Percentiles rank a stretch among this genome's conserved stretches.
Conservation (phyloP, 2,113 vertebrate species). For the Nestor notabilis region DNA sequence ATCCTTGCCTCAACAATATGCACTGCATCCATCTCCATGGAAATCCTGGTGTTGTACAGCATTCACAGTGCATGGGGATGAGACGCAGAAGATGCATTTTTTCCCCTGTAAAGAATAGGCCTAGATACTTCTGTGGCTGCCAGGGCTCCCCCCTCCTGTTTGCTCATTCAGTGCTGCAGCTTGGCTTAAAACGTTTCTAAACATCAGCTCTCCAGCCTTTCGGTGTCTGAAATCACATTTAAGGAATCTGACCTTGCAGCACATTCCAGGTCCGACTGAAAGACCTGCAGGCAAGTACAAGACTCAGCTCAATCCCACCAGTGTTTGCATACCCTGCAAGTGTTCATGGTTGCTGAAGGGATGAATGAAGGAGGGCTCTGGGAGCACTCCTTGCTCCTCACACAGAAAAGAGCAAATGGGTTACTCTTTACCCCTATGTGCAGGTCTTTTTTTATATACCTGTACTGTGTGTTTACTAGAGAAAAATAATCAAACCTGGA, state of each 20-base stretch:
- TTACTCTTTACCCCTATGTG: background rate
- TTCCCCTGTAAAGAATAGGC: background rate
- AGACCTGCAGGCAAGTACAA: background rate
- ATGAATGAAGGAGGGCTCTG: background rate
- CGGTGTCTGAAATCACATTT: background rate
- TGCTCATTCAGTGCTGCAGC: background rate
- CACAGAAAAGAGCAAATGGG: background rate
- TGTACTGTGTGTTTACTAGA: background rate
- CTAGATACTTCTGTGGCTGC: conserved; percentile 14
- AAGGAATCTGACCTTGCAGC: background rate
- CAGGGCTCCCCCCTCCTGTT: background rate
- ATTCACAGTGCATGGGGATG: background rate
- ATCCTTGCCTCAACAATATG: conserved; percentile 31
- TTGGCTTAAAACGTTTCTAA: background rate
- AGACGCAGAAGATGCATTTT: background rate
- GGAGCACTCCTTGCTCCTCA: background rate
- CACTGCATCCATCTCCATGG: conserved; percentile 58
- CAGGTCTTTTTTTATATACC: background rate
- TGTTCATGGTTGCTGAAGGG: background rate
- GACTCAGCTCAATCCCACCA: background rate
- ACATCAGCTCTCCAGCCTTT: background rate
- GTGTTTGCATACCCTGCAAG: background rate
- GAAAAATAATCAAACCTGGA: background rate
- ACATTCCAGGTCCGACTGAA: background rate
- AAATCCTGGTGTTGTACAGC: conserved; percentile 40